phyloP scores from a whole-genome alignment of 2,888 invertebrate genomes.

The Aphodius granarius region DNA sequence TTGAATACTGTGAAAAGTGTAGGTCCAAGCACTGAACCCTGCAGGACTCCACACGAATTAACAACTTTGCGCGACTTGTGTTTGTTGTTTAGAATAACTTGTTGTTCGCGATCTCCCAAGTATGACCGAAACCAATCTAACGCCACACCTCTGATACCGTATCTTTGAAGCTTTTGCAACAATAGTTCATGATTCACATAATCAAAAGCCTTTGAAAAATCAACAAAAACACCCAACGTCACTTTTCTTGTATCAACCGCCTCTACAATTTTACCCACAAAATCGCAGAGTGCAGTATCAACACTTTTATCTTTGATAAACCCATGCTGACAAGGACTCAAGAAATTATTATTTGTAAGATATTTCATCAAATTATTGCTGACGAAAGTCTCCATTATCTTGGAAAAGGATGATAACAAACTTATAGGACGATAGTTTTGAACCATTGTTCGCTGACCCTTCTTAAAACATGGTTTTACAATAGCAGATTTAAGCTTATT shows the following conservation, averaged over 20 bases:
- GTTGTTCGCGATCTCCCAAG: background rate
- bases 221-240: background rate
- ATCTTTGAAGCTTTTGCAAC: background rate
- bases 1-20: background rate
- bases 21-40: background rate
- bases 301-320: background rate
- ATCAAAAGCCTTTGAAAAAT: background rate
- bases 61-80: too few species aligned
- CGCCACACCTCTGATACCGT: background rate
- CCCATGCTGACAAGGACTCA: background rate
- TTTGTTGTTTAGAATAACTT: background rate
- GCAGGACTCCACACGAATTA: background rate
- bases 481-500: background rate
- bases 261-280: background rate
- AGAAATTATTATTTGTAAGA: background rate
- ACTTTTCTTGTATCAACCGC: background rate
- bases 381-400: background rate
- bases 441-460: background rate
- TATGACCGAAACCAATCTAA: background rate
- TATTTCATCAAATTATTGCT: background rate
- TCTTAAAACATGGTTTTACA: background rate
- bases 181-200: background rate
- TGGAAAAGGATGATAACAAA: background rate
- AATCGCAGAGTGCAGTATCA: background rate
- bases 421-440: background rate